These are phyloP conservation scores for Melanotaenia duboulayi DNA, from an alignment of 2,113 vertebrate genomes.

Conservation along the genomic window DNA sequence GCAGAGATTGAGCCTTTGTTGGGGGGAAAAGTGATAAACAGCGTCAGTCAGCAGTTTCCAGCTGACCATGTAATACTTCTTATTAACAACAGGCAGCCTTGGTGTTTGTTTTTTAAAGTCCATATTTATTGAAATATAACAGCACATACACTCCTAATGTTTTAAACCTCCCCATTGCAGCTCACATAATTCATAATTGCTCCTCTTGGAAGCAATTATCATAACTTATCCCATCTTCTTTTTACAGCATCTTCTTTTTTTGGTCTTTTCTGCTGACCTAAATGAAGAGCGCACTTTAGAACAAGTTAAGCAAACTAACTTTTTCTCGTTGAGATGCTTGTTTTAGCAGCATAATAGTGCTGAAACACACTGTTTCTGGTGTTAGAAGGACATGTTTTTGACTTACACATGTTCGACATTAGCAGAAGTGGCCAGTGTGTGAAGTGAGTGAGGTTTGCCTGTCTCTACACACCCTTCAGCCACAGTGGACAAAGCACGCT, in stretches of 20 bases:
- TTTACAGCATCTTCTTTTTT: slow-evolving; percentile 23
- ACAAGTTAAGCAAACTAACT: slow-evolving; percentile 19
- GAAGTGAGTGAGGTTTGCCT: slow-evolving; percentile 18
- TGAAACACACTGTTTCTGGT: slow-evolving; percentile 46
- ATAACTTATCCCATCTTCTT: slow-evolving; percentile 45
- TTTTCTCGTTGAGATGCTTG: slow-evolving; percentile 25
- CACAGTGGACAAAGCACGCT: slow-evolving; percentile 49
- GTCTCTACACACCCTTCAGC: slow-evolving; percentile 50
- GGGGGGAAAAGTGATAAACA: too few species aligned
- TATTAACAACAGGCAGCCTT: slow-evolving; percentile 23
- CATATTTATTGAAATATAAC: slow-evolving; percentile 31
- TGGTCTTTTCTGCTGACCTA: slow-evolving; percentile 34
- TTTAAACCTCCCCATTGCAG: slow-evolving; percentile 41
- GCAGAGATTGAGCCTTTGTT: slow-evolving; percentile 40
- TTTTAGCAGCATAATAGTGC: slow-evolving; percentile 48
- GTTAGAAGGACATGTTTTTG: slow-evolving; percentile 47
- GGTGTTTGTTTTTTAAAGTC: slow-evolving; percentile 40
- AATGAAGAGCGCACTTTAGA: slow-evolving; percentile 13
- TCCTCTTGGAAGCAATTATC: slow-evolving; percentile 54
- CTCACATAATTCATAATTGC: slow-evolving; percentile 40
- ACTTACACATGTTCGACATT: slow-evolving; percentile 38
- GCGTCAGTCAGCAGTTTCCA: slow-evolving; percentile 2
- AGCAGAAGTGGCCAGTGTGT: slow-evolving; percentile 62
- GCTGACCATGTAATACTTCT: slow-evolving; percentile 4
- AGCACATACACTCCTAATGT: slow-evolving; percentile 50